These are phyloP conservation scores for Pongo pygmaeus DNA, from an alignment of 2,113 vertebrate species.

Conservation along the genomic window DNA sequence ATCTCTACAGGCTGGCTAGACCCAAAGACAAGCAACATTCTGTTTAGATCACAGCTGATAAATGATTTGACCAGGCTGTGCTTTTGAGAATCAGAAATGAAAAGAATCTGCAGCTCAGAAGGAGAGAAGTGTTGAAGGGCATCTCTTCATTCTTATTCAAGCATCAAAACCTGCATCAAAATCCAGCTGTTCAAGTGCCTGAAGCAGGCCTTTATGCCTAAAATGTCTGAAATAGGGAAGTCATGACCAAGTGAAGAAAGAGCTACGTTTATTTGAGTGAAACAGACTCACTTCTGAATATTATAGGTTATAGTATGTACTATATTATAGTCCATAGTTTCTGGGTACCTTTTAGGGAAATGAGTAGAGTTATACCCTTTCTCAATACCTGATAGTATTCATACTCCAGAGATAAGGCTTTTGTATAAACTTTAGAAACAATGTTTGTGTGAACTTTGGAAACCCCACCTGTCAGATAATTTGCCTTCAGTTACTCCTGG, in stretches of 20 bases:
- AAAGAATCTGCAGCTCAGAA: background rate
- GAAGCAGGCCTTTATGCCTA: background rate
- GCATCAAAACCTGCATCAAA: background rate
- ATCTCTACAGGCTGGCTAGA: background rate
- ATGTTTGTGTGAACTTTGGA: slow-evolving; percentile 23
- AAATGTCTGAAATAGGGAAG: background rate
- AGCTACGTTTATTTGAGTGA: background rate
- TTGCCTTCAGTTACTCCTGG: background rate
- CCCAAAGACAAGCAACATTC: background rate
- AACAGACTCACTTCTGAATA: background rate
- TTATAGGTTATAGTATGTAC: background rate
- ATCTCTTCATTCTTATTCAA: background rate
- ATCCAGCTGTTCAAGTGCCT: background rate
- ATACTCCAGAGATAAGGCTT: background rate
- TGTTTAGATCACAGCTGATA: background rate
- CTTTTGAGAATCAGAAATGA: slow-evolving; percentile 23
- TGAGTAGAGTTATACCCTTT: background rate
- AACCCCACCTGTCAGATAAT: background rate
- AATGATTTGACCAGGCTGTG: background rate
- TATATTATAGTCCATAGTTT: background rate
- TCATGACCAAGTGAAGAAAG: background rate
- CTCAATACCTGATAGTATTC: background rate
- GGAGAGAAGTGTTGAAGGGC: background rate
- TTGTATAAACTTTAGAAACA: slow-evolving; percentile 34
- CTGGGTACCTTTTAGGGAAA: background rate